phyloP scores from a whole-genome alignment of 2,888 invertebrate genomes.

The Drosophila setosimentum region DNA sequence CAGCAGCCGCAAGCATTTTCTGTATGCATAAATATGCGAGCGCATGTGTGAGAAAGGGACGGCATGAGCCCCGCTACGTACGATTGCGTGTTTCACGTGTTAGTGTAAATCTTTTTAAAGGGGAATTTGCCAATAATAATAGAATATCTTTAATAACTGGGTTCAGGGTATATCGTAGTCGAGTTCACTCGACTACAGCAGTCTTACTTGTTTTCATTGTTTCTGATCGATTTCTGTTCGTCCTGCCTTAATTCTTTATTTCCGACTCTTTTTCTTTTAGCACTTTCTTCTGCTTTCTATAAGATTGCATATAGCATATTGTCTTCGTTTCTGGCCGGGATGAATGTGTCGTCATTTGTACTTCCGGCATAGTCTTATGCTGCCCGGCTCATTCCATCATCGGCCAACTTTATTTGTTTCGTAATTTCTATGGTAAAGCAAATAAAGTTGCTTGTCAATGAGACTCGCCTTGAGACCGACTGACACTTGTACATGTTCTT shows the following conservation, averaged over 20 bases:
- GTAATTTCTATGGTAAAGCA: not conserved
- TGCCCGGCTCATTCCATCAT: not conserved
- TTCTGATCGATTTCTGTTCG: too few species aligned
- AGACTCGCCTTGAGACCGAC: not conserved
- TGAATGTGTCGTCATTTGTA: not conserved
- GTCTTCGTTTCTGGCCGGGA: not conserved
- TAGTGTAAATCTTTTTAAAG: too few species aligned
- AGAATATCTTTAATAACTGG: too few species aligned
- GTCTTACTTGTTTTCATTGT: too few species aligned
- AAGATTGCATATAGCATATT: not conserved
- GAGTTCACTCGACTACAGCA: too few species aligned
- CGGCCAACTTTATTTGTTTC: not conserved
- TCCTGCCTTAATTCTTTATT: not conserved
- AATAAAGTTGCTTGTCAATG: not conserved
- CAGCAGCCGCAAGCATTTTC: too few species aligned
- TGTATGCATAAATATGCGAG: too few species aligned
- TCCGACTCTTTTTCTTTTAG: not conserved
- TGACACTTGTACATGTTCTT: not conserved
- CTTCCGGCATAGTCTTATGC: not conserved
- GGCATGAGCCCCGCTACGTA: too few species aligned
- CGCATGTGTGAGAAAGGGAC: too few species aligned
- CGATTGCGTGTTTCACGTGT: too few species aligned
- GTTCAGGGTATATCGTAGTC: too few species aligned
- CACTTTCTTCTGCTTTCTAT: not conserved
- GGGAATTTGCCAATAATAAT: too few species aligned